Evolutionary conservation across 2,888 invertebrate genomes (phyloP), one percentile per base, ranked within the genome.

Genomic region (Capitulum mitella): DNA sequence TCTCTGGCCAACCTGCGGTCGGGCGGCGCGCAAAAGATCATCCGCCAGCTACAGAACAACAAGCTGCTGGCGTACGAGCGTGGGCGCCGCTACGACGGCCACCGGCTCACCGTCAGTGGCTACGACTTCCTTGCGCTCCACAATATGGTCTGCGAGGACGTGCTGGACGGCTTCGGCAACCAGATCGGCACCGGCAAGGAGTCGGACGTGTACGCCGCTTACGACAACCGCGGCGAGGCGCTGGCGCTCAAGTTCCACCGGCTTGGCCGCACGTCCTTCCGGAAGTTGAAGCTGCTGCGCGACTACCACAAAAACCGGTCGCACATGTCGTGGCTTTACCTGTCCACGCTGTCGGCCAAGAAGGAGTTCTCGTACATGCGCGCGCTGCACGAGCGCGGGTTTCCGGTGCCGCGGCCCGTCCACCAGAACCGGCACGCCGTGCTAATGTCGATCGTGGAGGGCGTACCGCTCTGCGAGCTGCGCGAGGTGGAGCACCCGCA

Each of bases 151-250:
- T 90, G 92, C 79, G 90, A 94, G 51, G 91, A 92, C 80, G 89
- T 92, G 1, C 89, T 97, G 32, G 87, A 90, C 61, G 94, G 93
- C 1, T 95, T 99, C 85, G 99, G 99, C 26, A 98, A 96, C 86
- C 98, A 99, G 88, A 98, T 99, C 83, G 99, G 99, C 58, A 94
- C 98, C 54, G 99, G 99, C 74, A 99, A 99, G 86, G 99, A 99
- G 86, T 98, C 98, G 0, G 97, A 98, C 85, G 94, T 98, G 82
- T 98, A 96, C 84, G 90, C 93, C 74, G 96, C 95, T 0, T 92
- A 91, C 3, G 90, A 95, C 87, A 90, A 91, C 82, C 92, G 94
- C 75, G 91, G 90, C 0, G 90, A 91, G 80, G 91, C 93, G 46
- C 86, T 95, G 46, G 97, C 97, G 84, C 88, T 99, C 79, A 99